phyloP scores from a whole-genome alignment of 2,888 invertebrate genomes.

The Alloplasta piceator region DNA sequence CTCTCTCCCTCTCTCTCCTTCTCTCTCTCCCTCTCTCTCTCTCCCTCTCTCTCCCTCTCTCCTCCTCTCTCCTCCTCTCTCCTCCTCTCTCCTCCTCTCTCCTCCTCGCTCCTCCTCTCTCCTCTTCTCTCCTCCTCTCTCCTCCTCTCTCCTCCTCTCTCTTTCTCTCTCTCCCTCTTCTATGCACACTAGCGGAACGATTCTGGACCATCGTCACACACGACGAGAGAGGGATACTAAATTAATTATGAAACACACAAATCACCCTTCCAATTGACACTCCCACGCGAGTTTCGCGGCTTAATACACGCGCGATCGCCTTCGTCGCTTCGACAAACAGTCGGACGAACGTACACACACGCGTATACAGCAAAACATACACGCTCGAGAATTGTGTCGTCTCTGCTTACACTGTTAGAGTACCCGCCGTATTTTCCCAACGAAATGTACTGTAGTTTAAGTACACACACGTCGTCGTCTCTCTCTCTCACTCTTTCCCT shows the following conservation, averaged over 20 bases:
- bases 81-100: too few species aligned
- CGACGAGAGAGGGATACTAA: slow-evolving; percentile 46
- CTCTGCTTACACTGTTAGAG: slow-evolving; percentile 14
- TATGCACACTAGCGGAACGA: slow-evolving; percentile 18
- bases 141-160: too few species aligned
- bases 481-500: slow-evolving; percentile 1
- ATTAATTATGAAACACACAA: slow-evolving; percentile 67
- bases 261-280: slow-evolving; percentile 58
- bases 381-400: neutral
- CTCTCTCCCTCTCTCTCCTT: too few species aligned
- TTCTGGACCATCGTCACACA: slow-evolving; percentile 37
- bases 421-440: slow-evolving; percentile 47
- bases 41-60: slow-evolving; percentile 38
- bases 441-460: slow-evolving; percentile 18
- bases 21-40: slow-evolving; percentile 52
- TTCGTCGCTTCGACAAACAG: slow-evolving; percentile 11
- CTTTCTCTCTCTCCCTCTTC: too few species aligned
- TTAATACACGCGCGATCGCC: slow-evolving; percentile 53
- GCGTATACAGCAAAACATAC: neutral
- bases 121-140: too few species aligned
- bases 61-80: too few species aligned
- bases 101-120: too few species aligned
- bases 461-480: slow-evolving; percentile 12
- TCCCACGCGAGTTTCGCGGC: slow-evolving; percentile 22
- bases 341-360: slow-evolving; percentile 16